Evolutionary conservation across 2,113 vertebrate genomes (phyloP).

Genomic region (Atrichornis clamosus): DNA sequence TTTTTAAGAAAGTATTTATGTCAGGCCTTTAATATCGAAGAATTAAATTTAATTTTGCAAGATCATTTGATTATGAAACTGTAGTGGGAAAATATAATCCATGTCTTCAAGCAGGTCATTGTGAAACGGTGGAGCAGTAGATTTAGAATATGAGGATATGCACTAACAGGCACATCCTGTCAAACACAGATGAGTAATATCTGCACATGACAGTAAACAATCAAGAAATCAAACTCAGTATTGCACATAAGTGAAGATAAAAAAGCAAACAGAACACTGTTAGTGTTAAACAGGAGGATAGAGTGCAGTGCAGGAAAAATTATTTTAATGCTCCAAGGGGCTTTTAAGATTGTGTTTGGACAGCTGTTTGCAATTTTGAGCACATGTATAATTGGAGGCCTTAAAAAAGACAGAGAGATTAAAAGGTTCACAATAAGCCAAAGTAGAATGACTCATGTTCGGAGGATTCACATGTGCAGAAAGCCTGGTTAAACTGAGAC

Average conservation of each 20-base stretch:
- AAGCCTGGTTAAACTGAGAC: not conserved
- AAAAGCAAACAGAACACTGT: not conserved
- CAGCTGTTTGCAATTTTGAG: slow-evolving; percentile 8
- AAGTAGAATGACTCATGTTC: not conserved
- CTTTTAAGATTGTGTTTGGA: slow-evolving; percentile 47
- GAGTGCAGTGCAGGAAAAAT: not conserved
- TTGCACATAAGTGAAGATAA: not conserved
- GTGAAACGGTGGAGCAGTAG: not conserved
- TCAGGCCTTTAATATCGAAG: not conserved
- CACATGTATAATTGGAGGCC: not conserved
- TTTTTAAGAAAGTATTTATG: not conserved
- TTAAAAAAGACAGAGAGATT: slow-evolving; percentile 13
- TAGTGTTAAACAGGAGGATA: not conserved
- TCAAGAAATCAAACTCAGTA: not conserved
- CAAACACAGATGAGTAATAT: not conserved
- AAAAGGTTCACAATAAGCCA: not conserved
- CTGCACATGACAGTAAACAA: not conserved
- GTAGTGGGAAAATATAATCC: not conserved
- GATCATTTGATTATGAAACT: not conserved
- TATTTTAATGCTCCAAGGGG: slow-evolving; percentile 3
- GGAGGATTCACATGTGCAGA: not conserved
- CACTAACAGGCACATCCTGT: not conserved
- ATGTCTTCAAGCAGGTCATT: not conserved
- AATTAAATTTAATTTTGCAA: not conserved
- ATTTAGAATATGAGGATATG: not conserved